Base-by-base conservation (phyloP, 2,888 invertebrate species). In the Palloptera scutellata region DNA sequence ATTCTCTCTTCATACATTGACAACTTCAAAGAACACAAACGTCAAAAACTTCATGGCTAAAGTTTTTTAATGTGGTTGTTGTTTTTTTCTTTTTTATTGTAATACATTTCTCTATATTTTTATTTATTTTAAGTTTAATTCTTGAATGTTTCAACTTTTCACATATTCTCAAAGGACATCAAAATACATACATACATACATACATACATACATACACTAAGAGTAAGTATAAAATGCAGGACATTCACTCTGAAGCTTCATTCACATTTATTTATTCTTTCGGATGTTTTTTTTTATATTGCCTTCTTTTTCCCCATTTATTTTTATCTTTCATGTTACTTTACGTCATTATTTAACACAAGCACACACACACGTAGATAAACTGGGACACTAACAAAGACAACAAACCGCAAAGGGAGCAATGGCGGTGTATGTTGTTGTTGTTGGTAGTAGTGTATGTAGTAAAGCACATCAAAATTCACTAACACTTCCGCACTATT, bases 121-220 rank as follows among this genome's bases (percentile, higher is more conserved):
- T 59, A 61, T 73, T 59, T 65, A 61, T 70, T 67, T 75, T 75
- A 73, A 76, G 77, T 80, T 82, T 76, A 79, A 78, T 81, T 80
- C 78, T 73, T 74, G 76, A 76, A 74, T 75, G 78, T 70, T 82
- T 78, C 78, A 80, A 78, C 81, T 79, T 78, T 30, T 71, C 78
- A 76, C 75, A 80, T 77, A 78, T 80, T 76, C 81, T 82, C 82
- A 70, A 75, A 81, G 81, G 82, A 82, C 77, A 77, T 75, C 76
- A 77, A 75, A 48, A 30, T 30, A 30, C 30, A 4, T 30, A 30
- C 30, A 4, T 30, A 30, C 30, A 30, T 30, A 30, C 30, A 30
- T 30, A 30, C 30, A 30, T 30, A 30, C 30, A 30, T 30, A 30
- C 30, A 30, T 30, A 30, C 30, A 30, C 30, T 30, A 30, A 30